A percentile compares a stretch with the other conserved stretches of the same genome.
Conservation (phyloP, 2,113 vertebrate species). For the Geococcyx californianus region DNA sequence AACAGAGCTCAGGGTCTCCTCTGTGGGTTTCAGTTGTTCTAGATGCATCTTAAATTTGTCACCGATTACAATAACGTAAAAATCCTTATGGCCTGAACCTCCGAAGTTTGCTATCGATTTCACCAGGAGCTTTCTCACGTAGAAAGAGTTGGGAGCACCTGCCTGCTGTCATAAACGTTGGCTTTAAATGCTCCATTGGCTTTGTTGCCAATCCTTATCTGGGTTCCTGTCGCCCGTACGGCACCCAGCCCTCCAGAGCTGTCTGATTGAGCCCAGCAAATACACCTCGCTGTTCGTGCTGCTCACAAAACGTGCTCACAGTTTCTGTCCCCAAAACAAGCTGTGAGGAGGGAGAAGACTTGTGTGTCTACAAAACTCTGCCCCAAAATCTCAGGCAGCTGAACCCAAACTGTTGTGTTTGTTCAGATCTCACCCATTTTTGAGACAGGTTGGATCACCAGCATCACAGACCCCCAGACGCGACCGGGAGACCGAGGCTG, state of each 20-base stretch:
- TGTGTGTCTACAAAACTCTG: background rate
- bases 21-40: fast-evolving
- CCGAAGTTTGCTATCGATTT: background rate
- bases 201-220: background rate
- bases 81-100: background rate
- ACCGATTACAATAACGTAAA: background rate
- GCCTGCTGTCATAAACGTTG: background rate
- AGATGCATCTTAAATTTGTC: background rate
- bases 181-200: background rate
- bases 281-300: background rate
- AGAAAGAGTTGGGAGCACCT: background rate
- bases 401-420: background rate
- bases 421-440: background rate
- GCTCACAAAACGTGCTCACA: fast-evolving
- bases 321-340: background rate
- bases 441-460: fast-evolving
- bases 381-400: background rate
- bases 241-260: background rate
- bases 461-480: background rate
- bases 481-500: background rate
- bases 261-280: background rate
- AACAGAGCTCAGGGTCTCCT: background rate
- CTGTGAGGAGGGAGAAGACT: background rate
- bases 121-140: background rate
- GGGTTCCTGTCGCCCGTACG: fast-evolving